phyloP scores from a whole-genome alignment of 2,888 invertebrate genomes.

The Nephrotoma guestfalica region DNA sequence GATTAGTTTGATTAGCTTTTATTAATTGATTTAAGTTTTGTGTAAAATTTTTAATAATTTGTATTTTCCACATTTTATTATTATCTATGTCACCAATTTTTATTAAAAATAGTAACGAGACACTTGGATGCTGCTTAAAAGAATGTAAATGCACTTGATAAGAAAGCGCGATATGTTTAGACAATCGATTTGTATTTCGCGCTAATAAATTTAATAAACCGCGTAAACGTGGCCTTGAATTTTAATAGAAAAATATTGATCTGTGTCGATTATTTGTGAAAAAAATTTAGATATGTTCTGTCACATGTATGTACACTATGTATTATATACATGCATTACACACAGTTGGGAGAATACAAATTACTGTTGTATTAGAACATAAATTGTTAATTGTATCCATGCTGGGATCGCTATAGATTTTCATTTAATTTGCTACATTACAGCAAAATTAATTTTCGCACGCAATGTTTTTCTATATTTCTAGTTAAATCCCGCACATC shows the following conservation, averaged over 20 bases:
- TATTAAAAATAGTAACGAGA: background rate
- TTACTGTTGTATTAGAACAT: too few relatives aligned
- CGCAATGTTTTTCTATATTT: background rate
- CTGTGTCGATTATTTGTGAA: background rate
- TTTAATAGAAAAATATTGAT: background rate
- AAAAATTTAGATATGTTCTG: background rate
- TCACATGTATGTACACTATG: too few relatives aligned
- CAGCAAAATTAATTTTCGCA: background rate
- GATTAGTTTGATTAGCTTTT: background rate
- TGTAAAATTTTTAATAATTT: background rate
- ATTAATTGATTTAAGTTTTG: background rate
- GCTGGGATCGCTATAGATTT: too few relatives aligned
- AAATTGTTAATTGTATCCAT: too few relatives aligned
- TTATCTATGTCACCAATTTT: background rate
- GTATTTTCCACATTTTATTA: background rate
- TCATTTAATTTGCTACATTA: background rate
- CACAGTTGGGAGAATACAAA: too few relatives aligned
- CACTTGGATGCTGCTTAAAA: background rate
- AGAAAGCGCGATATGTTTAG: background rate
- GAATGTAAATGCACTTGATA: background rate
- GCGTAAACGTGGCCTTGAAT: background rate
- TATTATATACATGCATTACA: too few relatives aligned
- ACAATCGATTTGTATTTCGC: background rate
- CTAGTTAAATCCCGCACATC: background rate
- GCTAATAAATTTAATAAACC: background rate